Base-by-base conservation (phyloP, 1,140 invertebrate species). In the Physella acuta region DNA sequence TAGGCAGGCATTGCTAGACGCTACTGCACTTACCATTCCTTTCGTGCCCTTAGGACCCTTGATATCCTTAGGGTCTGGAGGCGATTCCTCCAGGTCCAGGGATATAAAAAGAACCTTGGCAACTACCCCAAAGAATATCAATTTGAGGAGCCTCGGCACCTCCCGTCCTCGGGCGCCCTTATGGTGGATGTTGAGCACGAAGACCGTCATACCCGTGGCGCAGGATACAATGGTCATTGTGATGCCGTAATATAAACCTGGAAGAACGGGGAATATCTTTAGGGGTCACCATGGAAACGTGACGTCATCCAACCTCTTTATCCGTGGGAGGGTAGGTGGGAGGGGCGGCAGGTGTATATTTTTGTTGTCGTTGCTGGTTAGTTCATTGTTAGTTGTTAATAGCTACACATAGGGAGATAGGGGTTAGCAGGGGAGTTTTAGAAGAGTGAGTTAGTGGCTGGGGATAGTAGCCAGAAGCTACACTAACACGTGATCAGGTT, bases 211-310 rank as follows among this genome's bases (percentile, higher is more conserved):
- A 1, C 91, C 93, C 0, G 93, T 94, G 5, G 93, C 93, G 76
- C 94, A 92, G 0, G 93, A 92, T 17, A 95, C 93, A 67, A 95
- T 88, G 77, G 92, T 94, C 73, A 95, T 95, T 76, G 93, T 94
- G 0, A 94, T 92, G 28, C 93, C 93, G 78, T 95, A 96, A 82
- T 95, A 95, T 68, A 95, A 85, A 85, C 92, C 93, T 94, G 77
- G 28, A 76, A 75, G 31, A 52, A 68, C 26, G 11, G 20, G 16
- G 60, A n/a, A n/a, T n/a, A n/a, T n/a, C n/a, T n/a, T n/a, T n/a
- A n/a, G n/a, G n/a, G n/a, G n/a, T n/a, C n/a, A n/a, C n/a, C n/a
- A n/a, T n/a, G n/a, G n/a, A n/a, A n/a, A n/a, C n/a, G n/a, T n/a
- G n/a, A n/a, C n/a, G n/a, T n/a, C n/a, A n/a, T n/a, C n/a, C n/a